phyloP scores from a whole-genome alignment of 2,888 invertebrate species.

The Teleiodes luculella region DNA sequence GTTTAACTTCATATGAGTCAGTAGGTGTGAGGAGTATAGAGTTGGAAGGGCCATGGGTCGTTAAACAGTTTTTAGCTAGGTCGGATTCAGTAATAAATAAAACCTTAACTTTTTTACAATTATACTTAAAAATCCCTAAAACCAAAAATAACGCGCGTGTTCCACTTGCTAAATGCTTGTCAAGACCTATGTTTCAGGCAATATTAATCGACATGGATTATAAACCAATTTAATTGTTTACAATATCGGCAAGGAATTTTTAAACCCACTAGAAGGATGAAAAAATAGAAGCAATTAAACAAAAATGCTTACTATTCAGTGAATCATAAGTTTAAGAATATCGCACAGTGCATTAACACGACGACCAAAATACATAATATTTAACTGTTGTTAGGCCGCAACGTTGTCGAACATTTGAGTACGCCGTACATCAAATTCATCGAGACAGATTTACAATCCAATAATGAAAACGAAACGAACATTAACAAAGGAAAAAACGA shows the following conservation, averaged over 20 bases:
- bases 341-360: not conserved
- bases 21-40: no score
- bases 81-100: no score
- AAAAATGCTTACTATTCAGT: not conserved
- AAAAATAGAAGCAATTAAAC: conserved; percentile 6
- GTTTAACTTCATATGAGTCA: no score
- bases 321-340: conserved; percentile 7
- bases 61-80: no score
- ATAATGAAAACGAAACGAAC: conserved; percentile 46
- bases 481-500: conserved; percentile 53
- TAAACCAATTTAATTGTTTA: not conserved
- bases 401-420: conserved; percentile 16
- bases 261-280: not conserved
- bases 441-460: conserved; percentile 52
- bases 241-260: not conserved
- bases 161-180: no score
- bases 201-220: not conserved
- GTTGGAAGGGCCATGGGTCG: no score
- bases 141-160: no score
- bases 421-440: conserved; percentile 30
- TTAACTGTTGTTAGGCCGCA: conserved; percentile 2
- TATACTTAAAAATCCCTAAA: no score
- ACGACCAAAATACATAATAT: not conserved
- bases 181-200: not conserved
- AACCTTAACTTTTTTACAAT: no score